Evolutionary conservation across 2,888 invertebrate species (phyloP).

Genomic region (Mongoloraphidia duomilia): DNA sequence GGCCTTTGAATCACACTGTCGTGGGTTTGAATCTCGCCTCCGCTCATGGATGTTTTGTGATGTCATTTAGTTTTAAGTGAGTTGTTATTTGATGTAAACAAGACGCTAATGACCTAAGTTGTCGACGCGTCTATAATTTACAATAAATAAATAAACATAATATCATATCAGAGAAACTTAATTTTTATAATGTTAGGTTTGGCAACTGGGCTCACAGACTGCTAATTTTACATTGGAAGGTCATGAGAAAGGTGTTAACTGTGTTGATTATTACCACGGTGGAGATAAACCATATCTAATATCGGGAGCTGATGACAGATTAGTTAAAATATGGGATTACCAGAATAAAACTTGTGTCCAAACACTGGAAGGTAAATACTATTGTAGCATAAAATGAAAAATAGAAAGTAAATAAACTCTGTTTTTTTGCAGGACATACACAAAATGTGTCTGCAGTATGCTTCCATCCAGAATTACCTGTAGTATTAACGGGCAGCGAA

Average conservation of each 20-base stretch:
- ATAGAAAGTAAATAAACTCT: too few relatives aligned
- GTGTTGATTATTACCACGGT: constrained; percentile 97
- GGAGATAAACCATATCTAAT: constrained; percentile 98
- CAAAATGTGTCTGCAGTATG: constrained; percentile 92
- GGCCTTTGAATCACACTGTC: too few relatives aligned
- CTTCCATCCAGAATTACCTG: constrained; percentile 96
- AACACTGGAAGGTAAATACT: constrained; percentile 60
- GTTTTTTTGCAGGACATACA: constrained; percentile 54
- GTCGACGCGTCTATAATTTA: too few relatives aligned
- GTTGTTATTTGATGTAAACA: too few relatives aligned
- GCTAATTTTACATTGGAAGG: constrained; percentile 97
- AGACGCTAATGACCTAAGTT: too few relatives aligned
- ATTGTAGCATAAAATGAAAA: not conserved
- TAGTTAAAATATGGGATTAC: constrained; percentile 99
- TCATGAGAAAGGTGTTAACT: constrained; percentile 97
- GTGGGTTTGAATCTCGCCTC: too few relatives aligned
- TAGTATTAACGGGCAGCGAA: constrained; percentile 93
- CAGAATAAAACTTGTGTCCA: constrained; percentile 99
- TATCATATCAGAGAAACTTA: not conserved
- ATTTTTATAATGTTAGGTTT: constrained; percentile 42
- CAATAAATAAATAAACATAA: too few relatives aligned
- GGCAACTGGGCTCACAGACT: constrained; percentile 95
- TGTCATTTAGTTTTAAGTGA: too few relatives aligned
- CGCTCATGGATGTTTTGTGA: too few relatives aligned
- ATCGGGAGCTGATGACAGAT: constrained; percentile 94